Conservation (phyloP, 2,797 vertebrate genomes). For the Centropyge bicolor region DNA sequence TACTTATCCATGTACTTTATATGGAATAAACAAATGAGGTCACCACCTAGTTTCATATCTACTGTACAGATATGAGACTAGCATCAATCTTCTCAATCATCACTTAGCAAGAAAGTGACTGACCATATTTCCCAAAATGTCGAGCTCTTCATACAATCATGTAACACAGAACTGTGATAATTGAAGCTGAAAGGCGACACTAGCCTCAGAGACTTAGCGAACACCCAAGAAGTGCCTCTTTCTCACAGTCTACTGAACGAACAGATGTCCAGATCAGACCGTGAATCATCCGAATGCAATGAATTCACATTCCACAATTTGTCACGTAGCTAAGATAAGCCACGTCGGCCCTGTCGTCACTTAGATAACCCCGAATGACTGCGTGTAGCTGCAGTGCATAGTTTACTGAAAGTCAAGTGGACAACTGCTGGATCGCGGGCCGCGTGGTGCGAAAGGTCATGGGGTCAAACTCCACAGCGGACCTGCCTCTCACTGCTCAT, state of each 20-base stretch:
- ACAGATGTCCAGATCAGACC: neutral
- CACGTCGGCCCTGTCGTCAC: slow-evolving; percentile 13
- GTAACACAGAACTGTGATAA: neutral
- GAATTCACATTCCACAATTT: slow-evolving; percentile 12
- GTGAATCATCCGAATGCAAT: slow-evolving; percentile 7
- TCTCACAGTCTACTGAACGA: neutral
- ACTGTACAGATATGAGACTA: no score
- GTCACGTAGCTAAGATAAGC: slow-evolving; percentile 30
- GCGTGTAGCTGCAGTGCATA: slow-evolving; percentile 12
- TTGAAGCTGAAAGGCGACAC: neutral
- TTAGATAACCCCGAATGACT: slow-evolving; percentile 28
- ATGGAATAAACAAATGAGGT: neutral
- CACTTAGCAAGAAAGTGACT: neutral
- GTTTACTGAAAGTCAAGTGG: slow-evolving; percentile 41
- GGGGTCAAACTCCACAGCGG: slow-evolving; percentile 42
- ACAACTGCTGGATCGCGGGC: slow-evolving; percentile 12
- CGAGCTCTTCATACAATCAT: neutral
- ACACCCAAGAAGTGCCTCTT: slow-evolving; percentile 4
- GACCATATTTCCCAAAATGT: neutral
- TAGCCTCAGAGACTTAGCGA: neutral
- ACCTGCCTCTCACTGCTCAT: slow-evolving; percentile 24
- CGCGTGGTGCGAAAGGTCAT: slow-evolving; percentile 46
- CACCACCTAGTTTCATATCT: no score
- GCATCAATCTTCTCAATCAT: neutral
- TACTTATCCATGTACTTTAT: no score